Conservation (phyloP, 1,140 invertebrate genomes). For the Pissodes strobi region DNA sequence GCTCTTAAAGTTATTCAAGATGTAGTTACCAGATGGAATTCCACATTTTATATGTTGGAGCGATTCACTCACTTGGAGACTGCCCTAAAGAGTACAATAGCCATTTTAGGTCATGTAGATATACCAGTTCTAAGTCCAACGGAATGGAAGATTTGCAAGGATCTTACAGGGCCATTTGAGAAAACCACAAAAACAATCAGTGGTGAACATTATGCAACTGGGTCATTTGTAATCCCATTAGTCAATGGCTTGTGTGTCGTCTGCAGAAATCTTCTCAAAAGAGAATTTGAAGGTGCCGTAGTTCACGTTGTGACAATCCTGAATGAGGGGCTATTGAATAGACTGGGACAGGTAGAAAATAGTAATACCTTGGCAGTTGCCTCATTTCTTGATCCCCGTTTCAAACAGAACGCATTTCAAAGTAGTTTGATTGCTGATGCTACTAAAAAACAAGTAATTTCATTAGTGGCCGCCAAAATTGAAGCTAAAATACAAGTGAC, state of each 20-base stretch:
- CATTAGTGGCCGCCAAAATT: too few species aligned
- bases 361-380: background rate
- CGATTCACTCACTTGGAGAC: conserved; percentile 41
- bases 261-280: background rate
- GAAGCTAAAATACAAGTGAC: too few species aligned
- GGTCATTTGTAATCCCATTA: background rate
- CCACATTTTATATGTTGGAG: conserved; percentile 46
- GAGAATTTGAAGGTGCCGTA: background rate
- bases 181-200: conserved; percentile 8
- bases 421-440: too few species aligned
- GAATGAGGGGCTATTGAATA: too few species aligned
- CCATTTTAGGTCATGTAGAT: too few species aligned
- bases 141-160: conserved; percentile 4
- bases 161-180: conserved; percentile 5
- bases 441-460: too few species aligned
- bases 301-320: too few species aligned
- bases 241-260: background rate
- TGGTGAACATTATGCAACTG: conserved; percentile 1
- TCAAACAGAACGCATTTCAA: too few species aligned
- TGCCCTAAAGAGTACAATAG: too few species aligned
- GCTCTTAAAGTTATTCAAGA: conserved; percentile 16
- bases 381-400: background rate
- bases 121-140: background rate
- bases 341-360: too few species aligned
- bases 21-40: conserved; percentile 46